A percentile compares a stretch with the other conserved stretches of the same genome.
Evolutionary conservation across 2,888 invertebrate genomes (phyloP).

Genomic region (Clistopyga incitator): DNA sequence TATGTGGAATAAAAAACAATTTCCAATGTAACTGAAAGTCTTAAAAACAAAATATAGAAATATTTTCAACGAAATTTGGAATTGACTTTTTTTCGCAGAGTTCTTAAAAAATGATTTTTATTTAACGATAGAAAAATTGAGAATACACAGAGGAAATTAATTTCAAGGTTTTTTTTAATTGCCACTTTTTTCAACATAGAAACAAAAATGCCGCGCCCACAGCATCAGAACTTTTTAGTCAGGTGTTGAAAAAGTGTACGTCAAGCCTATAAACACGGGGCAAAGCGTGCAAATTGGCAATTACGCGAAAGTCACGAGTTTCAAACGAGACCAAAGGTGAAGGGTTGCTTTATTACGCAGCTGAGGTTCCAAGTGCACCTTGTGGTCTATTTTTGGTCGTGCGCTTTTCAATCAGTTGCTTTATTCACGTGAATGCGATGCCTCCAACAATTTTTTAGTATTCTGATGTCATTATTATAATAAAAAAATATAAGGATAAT

Average conservation of each 20-base stretch:
- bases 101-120: too few relatives aligned
- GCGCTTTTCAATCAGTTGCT: not conserved
- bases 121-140: too few relatives aligned
- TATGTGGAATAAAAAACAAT: too few relatives aligned
- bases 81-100: too few relatives aligned
- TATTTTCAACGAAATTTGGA: too few relatives aligned
- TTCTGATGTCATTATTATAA: too few relatives aligned
- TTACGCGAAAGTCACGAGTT: slow-evolving; percentile 17
- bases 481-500: too few relatives aligned
- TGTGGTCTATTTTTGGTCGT: slow-evolving; percentile 1
- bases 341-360: slow-evolving; percentile 9
- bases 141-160: too few relatives aligned
- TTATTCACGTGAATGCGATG: not conserved
- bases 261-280: not conserved
- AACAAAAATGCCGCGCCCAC: not conserved
- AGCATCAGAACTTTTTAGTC: not conserved
- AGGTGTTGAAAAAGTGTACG: not conserved
- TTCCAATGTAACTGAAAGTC: too few relatives aligned
- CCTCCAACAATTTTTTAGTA: too few relatives aligned
- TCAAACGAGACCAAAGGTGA: not conserved
- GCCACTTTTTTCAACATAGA: not conserved
- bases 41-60: too few relatives aligned
- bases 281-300: slow-evolving; percentile 31
- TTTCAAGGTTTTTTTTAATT: not conserved
- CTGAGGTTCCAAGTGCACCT: not conserved